Evolutionary conservation across 2,113 vertebrate genomes (phyloP).

Genomic region (Arizona elegans): DNA sequence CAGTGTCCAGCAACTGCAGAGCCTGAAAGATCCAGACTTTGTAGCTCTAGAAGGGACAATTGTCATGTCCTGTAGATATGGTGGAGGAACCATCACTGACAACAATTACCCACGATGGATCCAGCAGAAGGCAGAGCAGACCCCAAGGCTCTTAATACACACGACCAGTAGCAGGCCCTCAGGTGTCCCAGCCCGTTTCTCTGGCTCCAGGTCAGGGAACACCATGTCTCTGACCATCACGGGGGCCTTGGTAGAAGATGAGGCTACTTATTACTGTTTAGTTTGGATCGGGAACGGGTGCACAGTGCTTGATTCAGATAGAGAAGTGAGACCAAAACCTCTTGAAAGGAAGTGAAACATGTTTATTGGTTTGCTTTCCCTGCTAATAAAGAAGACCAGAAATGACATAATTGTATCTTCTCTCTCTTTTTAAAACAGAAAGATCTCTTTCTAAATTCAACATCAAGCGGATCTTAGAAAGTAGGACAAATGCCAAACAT

Average conservation of each 20-base stretch:
- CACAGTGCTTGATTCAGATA: background rate
- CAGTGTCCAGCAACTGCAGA: background rate
- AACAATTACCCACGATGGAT: background rate
- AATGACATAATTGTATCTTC: too few species aligned
- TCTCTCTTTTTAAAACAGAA: too few species aligned
- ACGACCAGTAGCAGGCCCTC: background rate
- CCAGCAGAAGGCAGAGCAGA: background rate
- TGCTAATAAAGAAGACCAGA: too few species aligned
- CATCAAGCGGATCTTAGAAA: too few species aligned
- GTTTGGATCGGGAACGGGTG: rapidly evolving
- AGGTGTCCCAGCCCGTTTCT: background rate
- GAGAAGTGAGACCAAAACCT: constrained; percentile 1
- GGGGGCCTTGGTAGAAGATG: background rate
- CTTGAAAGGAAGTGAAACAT: background rate
- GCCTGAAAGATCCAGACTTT: background rate
- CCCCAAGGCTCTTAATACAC: background rate
- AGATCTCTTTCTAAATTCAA: too few species aligned
- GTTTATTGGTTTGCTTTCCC: background rate
- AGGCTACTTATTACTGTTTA: background rate
- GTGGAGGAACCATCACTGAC: background rate
- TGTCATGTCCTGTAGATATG: background rate
- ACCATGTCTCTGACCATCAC: background rate
- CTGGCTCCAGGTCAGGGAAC: constrained; percentile 8
- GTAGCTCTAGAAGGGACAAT: background rate
- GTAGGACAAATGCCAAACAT: too few species aligned